Conservation (phyloP, 1,140 invertebrate genomes). For the Acromyrmex echinatior region DNA sequence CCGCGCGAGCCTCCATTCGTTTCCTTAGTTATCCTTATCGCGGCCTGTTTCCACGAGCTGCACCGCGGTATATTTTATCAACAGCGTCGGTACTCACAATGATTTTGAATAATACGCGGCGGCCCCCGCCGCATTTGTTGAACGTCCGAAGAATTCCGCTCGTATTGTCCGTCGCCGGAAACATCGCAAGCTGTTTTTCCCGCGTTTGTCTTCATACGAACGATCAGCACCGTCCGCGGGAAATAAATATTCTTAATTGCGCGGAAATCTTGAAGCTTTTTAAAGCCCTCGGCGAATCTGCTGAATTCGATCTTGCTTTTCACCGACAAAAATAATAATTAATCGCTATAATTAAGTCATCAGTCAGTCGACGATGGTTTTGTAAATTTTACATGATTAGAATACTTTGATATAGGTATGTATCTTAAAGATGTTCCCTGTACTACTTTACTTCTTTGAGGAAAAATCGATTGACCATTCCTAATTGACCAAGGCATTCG, state of each 20-base stretch:
- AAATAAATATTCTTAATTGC: slow-evolving; percentile 66
- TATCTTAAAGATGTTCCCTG: not conserved
- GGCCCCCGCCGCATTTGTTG: slow-evolving; percentile 77
- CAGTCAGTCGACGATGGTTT: slow-evolving; percentile 11
- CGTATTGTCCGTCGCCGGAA: slow-evolving; percentile 79
- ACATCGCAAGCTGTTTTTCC: slow-evolving; percentile 64
- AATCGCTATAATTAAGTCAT: slow-evolving; percentile 27
- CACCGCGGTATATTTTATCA: slow-evolving; percentile 72
- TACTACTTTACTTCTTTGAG: not conserved
- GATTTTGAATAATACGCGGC: slow-evolving; percentile 74
- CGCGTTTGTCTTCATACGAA: slow-evolving; percentile 53
- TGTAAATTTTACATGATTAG: slow-evolving; percentile 22
- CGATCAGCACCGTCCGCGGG: slow-evolving; percentile 1
- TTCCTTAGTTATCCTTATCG: slow-evolving; percentile 61
- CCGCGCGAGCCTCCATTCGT: slow-evolving; percentile 44
- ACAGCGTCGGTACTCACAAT: slow-evolving; percentile 73
- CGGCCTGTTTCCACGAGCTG: slow-evolving; percentile 61
- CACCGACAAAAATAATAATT: slow-evolving; percentile 8
- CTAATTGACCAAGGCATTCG: not conserved
- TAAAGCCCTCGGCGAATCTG: not conserved
- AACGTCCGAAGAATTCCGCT: slow-evolving; percentile 79
- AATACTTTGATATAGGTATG: not conserved
- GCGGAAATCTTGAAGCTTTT: slow-evolving; percentile 42
- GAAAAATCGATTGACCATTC: not conserved
- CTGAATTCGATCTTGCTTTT: slow-evolving; percentile 2